Conservation (phyloP, 37 sponge, comb jelly and placozoan species). For the Aphrocallistes beatrix region DNA sequence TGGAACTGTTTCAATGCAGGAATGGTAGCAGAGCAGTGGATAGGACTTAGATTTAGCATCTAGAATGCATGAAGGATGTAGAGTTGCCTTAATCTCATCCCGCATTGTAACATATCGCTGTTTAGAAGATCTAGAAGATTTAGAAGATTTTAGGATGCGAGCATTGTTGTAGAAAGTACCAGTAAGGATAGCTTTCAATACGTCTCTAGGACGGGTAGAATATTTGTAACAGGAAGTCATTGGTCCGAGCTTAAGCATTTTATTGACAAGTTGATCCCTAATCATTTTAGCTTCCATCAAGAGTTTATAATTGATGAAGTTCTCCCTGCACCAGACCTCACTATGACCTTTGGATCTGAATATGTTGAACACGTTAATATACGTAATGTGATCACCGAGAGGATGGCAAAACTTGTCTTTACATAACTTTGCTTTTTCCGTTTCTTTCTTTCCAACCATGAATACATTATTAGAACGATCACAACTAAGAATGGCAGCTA, state of each 20-base stretch:
- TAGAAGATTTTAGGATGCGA: not conserved
- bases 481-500: not conserved
- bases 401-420: not conserved
- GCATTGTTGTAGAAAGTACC: not conserved
- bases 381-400: not conserved
- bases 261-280: not conserved
- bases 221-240: not conserved
- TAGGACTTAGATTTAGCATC: not conserved
- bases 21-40: not conserved
- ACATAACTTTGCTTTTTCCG: not conserved
- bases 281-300: not conserved
- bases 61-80: not conserved
- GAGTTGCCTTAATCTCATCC: not conserved
- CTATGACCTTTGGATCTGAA: not conserved
- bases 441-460: not conserved
- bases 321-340: not conserved
- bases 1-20: not conserved
- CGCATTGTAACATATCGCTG: not conserved
- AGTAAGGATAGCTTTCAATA: not conserved
- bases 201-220: not conserved
- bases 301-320: not conserved
- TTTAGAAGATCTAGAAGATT: not conserved
- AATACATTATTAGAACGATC: not conserved
- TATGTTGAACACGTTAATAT: not conserved
- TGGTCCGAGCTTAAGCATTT: not conserved